Percentiles rank a stretch among this genome's conserved stretches.
Conservation (phyloP, 1,140 invertebrate genomes). For the Megathymus violae region DNA sequence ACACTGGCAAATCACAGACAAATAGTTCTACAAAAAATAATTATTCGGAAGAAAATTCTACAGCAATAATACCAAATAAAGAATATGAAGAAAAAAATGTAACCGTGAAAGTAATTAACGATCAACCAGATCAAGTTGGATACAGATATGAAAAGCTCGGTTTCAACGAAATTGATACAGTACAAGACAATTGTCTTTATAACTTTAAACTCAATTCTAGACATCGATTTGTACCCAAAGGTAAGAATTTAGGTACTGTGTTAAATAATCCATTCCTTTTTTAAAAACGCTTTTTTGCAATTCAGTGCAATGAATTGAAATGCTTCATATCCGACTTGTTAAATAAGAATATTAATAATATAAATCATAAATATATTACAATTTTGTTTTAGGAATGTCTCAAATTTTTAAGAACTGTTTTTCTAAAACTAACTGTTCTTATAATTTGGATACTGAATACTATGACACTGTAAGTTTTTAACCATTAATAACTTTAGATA, state of each 20-base stretch:
- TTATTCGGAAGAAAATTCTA: neutral
- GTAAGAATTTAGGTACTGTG: conserved; percentile 43
- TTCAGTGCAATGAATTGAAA: too few relatives aligned
- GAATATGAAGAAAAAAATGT: conserved; percentile 5
- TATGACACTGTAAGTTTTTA: conserved; percentile 62
- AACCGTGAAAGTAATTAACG: neutral
- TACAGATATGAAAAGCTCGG: neutral
- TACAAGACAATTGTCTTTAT: neutral
- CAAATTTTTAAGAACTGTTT: conserved; percentile 54
- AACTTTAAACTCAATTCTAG: conserved; percentile 59
- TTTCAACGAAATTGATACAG: neutral
- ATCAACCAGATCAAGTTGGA: neutral
- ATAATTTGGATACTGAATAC: conserved; percentile 54
- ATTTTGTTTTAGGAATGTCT: conserved; percentile 62
- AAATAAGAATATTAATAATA: too few relatives aligned
- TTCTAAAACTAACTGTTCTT: conserved; percentile 43
- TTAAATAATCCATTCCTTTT: too few relatives aligned
- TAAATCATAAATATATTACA: conserved; percentile 1
- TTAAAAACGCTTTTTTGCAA: conserved; percentile 12
- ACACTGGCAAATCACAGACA: neutral
- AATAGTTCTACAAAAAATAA: conserved; percentile 1
- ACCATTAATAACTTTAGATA: too few relatives aligned
- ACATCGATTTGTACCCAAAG: conserved; percentile 66
- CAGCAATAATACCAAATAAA: neutral
- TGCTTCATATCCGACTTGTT: too few relatives aligned